A percentile compares a stretch with the other conserved stretches of the same genome.
Conservation (phyloP, 2,888 invertebrate species). For the Acleris cristana region DNA sequence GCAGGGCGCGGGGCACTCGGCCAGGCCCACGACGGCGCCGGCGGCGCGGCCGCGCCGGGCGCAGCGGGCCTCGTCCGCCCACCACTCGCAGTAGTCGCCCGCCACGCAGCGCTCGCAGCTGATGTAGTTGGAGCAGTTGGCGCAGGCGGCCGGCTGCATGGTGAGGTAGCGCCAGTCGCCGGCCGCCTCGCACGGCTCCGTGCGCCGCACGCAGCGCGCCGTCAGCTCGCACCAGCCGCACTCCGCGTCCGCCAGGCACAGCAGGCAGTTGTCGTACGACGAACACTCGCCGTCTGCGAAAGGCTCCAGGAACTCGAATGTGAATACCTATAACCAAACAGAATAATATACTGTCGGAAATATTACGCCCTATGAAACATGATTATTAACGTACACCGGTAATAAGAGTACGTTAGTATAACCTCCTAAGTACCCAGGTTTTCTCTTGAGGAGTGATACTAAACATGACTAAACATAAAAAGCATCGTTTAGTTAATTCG, state of each 20-base stretch:
- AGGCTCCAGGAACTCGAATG: slow-evolving; percentile 95
- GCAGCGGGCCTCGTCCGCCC: slow-evolving; percentile 94
- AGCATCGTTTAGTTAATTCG: too few relatives aligned
- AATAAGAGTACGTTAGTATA: too few relatives aligned
- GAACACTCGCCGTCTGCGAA: slow-evolving; percentile 91
- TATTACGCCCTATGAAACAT: not conserved
- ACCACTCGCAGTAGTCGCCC: slow-evolving; percentile 95
- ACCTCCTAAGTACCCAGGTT: too few relatives aligned
- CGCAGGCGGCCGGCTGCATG: slow-evolving; percentile 91
- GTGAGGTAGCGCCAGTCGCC: slow-evolving; percentile 91
- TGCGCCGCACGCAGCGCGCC: slow-evolving; percentile 87
- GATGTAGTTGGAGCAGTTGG: slow-evolving; percentile 95
- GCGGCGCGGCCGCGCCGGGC: slow-evolving; percentile 89
- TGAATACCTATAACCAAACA: slow-evolving; percentile 85
- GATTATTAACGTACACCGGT: too few relatives aligned
- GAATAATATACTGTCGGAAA: not conserved
- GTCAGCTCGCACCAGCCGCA: slow-evolving; percentile 96
- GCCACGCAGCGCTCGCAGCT: slow-evolving; percentile 93
- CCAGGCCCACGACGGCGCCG: slow-evolving; percentile 85
- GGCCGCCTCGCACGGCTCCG: slow-evolving; percentile 86
- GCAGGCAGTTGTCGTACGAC: slow-evolving; percentile 91
- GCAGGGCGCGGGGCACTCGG: slow-evolving; percentile 92
- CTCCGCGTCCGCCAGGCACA: slow-evolving; percentile 93
- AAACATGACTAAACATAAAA: too few relatives aligned
- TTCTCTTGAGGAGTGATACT: too few relatives aligned